Conservation (phyloP, 2,888 invertebrate species). For the Quadroppia sp. region DNA sequence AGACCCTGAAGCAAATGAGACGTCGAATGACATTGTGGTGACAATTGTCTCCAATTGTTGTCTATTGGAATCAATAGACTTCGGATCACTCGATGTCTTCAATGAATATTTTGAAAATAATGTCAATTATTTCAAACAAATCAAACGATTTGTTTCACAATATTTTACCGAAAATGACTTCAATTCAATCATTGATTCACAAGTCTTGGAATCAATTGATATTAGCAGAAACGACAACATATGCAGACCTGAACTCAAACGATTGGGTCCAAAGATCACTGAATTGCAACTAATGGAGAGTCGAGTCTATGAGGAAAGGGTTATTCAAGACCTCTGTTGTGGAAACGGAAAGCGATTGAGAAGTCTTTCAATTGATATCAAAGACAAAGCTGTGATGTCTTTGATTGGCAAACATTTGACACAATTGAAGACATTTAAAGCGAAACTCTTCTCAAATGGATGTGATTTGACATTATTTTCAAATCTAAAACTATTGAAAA, state of each 20-base stretch:
- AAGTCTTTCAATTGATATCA: not conserved
- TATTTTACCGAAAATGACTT: not conserved
- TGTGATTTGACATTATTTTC: not conserved
- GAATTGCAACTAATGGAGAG: not conserved
- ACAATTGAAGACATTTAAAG: not conserved
- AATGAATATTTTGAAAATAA: not conserved
- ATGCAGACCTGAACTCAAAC: not conserved
- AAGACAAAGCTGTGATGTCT: not conserved
- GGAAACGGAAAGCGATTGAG: not conserved
- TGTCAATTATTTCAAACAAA: slow-evolving; percentile 6
- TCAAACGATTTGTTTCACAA: not conserved
- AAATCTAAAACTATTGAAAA: not conserved
- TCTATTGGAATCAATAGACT: not conserved
- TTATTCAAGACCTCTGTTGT: not conserved
- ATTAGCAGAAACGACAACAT: not conserved
- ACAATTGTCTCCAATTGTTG: not conserved
- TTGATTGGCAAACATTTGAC: not conserved
- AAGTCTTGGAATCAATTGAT: not conserved
- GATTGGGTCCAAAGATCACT: not conserved
- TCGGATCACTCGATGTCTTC: not conserved
- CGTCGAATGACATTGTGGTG: not conserved
- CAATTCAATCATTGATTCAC: slow-evolving; percentile 12
- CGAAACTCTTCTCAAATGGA: not conserved
- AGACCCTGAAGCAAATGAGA: not conserved
- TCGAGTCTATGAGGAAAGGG: not conserved